Evolutionary conservation across 1,140 invertebrate genomes (phyloP).

Genomic region (Sinella curviseta): DNA sequence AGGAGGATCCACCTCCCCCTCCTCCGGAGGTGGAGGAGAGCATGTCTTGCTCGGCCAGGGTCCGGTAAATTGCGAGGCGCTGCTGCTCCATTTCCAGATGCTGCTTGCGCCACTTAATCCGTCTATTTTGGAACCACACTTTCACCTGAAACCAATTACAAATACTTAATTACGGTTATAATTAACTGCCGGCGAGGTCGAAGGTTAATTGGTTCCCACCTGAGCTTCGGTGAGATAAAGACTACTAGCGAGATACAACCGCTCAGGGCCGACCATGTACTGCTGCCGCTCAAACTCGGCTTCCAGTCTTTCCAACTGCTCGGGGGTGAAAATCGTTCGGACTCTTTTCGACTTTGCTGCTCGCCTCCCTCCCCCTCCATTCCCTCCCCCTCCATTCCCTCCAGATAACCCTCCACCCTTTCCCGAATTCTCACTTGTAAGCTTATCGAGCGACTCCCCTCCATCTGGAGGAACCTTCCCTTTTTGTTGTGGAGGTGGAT

Average conservation of each 20-base stretch:
- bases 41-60: constrained; percentile 46
- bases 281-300: constrained; percentile 90
- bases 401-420: not conserved
- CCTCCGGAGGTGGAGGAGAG: constrained; percentile 53
- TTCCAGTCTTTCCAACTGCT: constrained; percentile 86
- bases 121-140: constrained; percentile 95
- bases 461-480: no score
- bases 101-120: constrained; percentile 94
- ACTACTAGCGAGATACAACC: constrained; percentile 82
- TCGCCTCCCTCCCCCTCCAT: constrained; percentile 1
- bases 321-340: constrained; percentile 90
- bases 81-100: constrained; percentile 89
- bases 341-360: constrained; percentile 70
- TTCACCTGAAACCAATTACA: constrained; percentile 69
- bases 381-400: not conserved
- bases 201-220: constrained; percentile 61
- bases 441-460: no score
- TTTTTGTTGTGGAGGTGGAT: not conserved
- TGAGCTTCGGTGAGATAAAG: constrained; percentile 88
- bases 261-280: constrained; percentile 92
- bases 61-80: constrained; percentile 72
- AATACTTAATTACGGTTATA: not conserved
- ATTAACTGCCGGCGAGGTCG: not conserved
- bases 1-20: constrained; percentile 28
- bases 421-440: no score